A percentile compares a stretch with the other conserved stretches of the same genome.
Conservation (phyloP, 1,140 invertebrate species). For the Bombyx mandarina region DNA sequence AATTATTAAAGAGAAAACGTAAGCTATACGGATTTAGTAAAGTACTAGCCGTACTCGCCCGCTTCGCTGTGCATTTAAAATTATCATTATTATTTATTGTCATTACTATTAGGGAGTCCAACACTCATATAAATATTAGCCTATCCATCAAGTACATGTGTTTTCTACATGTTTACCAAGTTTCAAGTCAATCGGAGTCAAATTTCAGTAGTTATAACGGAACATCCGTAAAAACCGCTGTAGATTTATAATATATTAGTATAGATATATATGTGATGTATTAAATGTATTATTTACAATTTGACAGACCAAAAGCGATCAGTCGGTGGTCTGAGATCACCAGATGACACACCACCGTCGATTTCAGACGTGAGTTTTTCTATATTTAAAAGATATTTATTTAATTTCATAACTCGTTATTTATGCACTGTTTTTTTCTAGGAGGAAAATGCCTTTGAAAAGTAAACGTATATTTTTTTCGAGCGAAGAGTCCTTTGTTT, state of each 20-base stretch:
- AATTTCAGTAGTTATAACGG: background rate
- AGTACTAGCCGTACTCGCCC: too few relatives aligned
- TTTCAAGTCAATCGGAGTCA: background rate
- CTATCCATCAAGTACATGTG: too few relatives aligned
- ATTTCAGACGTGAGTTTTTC: slow-evolving; percentile 16
- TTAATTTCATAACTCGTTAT: background rate
- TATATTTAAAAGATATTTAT: background rate
- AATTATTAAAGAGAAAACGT: too few relatives aligned
- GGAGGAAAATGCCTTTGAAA: too few relatives aligned
- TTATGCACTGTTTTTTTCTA: background rate
- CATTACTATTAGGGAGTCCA: background rate
- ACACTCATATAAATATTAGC: too few relatives aligned
- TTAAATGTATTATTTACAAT: background rate
- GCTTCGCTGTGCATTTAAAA: too few relatives aligned
- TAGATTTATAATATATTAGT: too few relatives aligned
- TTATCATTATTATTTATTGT: too few relatives aligned
- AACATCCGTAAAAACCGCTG: too few relatives aligned
- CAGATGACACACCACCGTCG: slow-evolving; percentile 27
- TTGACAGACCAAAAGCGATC: background rate
- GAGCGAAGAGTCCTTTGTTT: too few relatives aligned
- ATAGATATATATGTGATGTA: background rate
- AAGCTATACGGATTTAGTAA: too few relatives aligned
- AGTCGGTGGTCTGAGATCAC: slow-evolving; percentile 17
- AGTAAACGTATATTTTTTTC: background rate
- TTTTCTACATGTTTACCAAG: too few relatives aligned